phyloP scores from a whole-genome alignment of 2,113 vertebrate genomes.

The Potamarius usumacintae region DNA sequence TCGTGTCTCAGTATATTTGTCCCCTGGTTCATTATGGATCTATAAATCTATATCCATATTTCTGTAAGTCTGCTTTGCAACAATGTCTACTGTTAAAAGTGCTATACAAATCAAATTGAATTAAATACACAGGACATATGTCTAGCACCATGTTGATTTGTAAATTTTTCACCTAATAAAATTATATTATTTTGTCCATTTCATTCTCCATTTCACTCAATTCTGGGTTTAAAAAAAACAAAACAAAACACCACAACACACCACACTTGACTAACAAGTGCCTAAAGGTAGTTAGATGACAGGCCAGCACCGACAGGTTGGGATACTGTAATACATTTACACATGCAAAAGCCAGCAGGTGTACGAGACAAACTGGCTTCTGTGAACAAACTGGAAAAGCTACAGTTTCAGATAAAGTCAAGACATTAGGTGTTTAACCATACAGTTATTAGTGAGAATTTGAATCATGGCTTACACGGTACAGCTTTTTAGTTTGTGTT shows the following conservation, averaged over 20 bases:
- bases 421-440: neutral
- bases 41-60: too few relatives aligned
- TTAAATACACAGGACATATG: too few relatives aligned
- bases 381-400: neutral
- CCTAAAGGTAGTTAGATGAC: neutral
- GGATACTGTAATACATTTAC: neutral
- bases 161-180: neutral
- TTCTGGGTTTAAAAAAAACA: neutral
- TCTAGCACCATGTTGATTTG: neutral
- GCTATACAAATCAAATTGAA: too few relatives aligned
- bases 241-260: neutral
- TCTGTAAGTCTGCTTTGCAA: too few relatives aligned
- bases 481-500: neutral
- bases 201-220: neutral
- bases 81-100: too few relatives aligned
- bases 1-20: too few relatives aligned
- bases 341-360: neutral
- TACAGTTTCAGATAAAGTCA: neutral
- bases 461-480: neutral
- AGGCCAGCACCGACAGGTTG: neutral
- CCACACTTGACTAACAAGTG: neutral
- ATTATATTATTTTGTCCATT: neutral
- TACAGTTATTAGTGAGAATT: neutral
- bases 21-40: too few relatives aligned
- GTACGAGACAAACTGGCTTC: neutral